Evolutionary conservation across 1,140 invertebrate species (phyloP), one percentile per base, ranked within the genome.

Genomic region (Trissolcus basalis): DNA sequence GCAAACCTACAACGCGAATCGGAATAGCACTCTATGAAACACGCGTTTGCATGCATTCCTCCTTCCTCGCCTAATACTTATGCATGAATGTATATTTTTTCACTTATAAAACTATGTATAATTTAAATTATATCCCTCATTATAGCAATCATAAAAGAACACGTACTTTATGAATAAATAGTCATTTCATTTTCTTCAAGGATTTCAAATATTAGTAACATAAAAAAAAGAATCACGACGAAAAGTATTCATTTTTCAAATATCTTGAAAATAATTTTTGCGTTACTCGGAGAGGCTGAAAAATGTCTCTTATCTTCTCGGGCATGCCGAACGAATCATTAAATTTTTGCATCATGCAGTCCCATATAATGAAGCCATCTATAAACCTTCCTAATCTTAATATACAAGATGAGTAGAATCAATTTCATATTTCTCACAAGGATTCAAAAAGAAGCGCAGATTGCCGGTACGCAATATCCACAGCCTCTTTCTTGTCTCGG

Each of bases 331-430:
- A 47, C 15, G 43, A 48, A 59, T 61, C 36, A 61, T 61, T 61
- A 61, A 51, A 51, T 44, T 9, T 9, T 11, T 13, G 4, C 60
- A 50, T 35, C 54, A 51, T 19, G 45, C 47, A 47, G 45, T 27
- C 19, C 14, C 39, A 14, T 43, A 48, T 69, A 60, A 60, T 69
- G 56, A 69, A 69, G 54, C 58, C 56, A 70, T 70, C 51, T 36
- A 41, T 16, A 9, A 14, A 51, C 56, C 47, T 13, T 41, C 39
- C 58, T 61, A 63, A 63, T 61, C 53, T 61, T 9, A 71, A 61
- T 61, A 63, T 56, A 27, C 19, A 27, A 27, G 60, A 71, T 56
- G 39, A 50, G 36, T 27, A 11, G 15, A 64, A 33, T 9, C 41
- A 49, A 55, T 7, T 58, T 63, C 14, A 64, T 58, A 1, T 27